Percentiles rank a stretch among this genome's conserved stretches.
Evolutionary conservation across 2,888 invertebrate species (phyloP).

Genomic region (Acronicta alni): DNA sequence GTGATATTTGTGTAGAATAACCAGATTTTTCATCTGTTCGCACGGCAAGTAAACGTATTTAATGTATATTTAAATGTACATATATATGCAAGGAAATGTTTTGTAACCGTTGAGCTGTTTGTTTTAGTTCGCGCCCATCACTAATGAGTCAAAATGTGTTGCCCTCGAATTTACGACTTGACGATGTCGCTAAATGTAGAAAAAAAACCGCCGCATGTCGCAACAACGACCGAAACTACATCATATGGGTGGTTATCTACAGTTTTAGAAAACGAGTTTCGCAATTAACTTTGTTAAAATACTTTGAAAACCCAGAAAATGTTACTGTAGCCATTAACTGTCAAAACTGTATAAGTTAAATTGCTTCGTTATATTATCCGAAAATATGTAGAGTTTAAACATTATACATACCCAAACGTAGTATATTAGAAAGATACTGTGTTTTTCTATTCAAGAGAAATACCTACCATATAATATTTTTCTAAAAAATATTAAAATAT

Average conservation of each 20-base stretch:
- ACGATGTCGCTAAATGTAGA: slow-evolving; percentile 79
- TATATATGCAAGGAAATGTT: slow-evolving; percentile 46
- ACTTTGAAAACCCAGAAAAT: slow-evolving; percentile 45
- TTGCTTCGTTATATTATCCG: slow-evolving; percentile 12
- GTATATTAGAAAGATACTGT: too few relatives aligned
- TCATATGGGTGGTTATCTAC: slow-evolving; percentile 63
- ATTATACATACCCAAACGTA: too few relatives aligned
- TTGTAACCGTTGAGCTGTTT: slow-evolving; percentile 57
- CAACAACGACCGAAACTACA: slow-evolving; percentile 70
- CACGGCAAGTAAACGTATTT: too few relatives aligned
- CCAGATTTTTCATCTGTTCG: too few relatives aligned
- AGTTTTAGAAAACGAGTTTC: slow-evolving; percentile 67
- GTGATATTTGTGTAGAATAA: neutral
- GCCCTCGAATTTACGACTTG: slow-evolving; percentile 77
- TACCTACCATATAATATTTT: too few relatives aligned
- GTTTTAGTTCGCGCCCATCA: slow-evolving; percentile 72
- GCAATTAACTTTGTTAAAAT: slow-evolving; percentile 64
- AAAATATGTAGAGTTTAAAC: slow-evolving; percentile 1
- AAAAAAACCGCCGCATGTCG: slow-evolving; percentile 75
- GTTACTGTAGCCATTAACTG: slow-evolving; percentile 26
- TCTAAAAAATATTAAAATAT: too few relatives aligned
- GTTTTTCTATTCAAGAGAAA: too few relatives aligned
- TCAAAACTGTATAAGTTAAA: slow-evolving; percentile 28
- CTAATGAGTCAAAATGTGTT: slow-evolving; percentile 77
- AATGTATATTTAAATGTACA: slow-evolving; percentile 8